Conservation (phyloP, 1,140 invertebrate species). For the Drosophila navojoa region DNA sequence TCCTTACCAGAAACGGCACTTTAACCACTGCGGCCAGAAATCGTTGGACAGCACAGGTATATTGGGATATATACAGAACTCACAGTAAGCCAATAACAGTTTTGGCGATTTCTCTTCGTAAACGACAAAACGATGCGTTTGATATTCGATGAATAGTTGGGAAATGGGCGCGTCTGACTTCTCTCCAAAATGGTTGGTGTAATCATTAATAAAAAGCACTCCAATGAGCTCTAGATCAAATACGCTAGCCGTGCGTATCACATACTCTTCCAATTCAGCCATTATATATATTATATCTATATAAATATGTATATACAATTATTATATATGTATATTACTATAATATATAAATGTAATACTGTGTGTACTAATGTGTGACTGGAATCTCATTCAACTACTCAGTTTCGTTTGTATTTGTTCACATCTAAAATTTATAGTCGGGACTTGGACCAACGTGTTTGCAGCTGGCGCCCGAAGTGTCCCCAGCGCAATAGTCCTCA, state of each 20-base stretch:
- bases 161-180: constrained; percentile 29
- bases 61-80: constrained; percentile 58
- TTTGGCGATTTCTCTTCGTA: background rate
- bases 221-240: constrained; percentile 32
- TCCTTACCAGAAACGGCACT: constrained; percentile 56
- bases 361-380: no score
- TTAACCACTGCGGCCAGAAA: constrained; percentile 57
- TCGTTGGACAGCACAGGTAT: constrained; percentile 57
- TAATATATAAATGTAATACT: no score
- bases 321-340: no score
- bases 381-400: no score
- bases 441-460: no score
- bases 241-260: constrained; percentile 28
- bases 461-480: background rate
- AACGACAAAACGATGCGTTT: constrained; percentile 49
- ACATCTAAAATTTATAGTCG: no score
- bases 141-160: constrained; percentile 35
- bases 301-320: no score
- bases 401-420: no score
- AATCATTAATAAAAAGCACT: constrained; percentile 9
- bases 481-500: constrained; percentile 52
- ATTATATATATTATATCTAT: background rate
- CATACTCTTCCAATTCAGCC: constrained; percentile 33
- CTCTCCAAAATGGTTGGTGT: constrained; percentile 30
- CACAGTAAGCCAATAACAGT: constrained; percentile 38